Conservation (phyloP, 2,797 vertebrate species). For the Xyrichtys novacula region DNA sequence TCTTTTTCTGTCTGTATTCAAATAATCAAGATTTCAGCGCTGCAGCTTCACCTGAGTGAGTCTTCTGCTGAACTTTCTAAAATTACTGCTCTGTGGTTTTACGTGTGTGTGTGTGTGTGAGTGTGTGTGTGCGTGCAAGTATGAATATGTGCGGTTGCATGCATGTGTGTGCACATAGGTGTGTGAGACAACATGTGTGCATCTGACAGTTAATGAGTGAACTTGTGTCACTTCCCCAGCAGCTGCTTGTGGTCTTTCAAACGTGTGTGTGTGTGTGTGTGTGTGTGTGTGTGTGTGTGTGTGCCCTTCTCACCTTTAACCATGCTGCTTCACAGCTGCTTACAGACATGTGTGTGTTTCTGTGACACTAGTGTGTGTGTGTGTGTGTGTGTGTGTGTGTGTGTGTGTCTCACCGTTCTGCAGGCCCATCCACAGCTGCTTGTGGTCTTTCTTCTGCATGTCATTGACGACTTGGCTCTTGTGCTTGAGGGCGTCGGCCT, state of each 20-base stretch:
- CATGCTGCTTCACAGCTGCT: slow-evolving; percentile 22
- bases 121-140: not conserved
- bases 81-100: too few species aligned
- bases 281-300: not conserved
- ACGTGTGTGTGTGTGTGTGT: slow-evolving; percentile 1
- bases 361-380: slow-evolving; percentile 2
- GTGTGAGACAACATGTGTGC: slow-evolving; percentile 13
- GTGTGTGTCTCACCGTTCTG: slow-evolving; percentile 90
- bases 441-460: slow-evolving; percentile 99
- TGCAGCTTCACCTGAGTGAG: not conserved
- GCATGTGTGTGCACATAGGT: slow-evolving; percentile 7
- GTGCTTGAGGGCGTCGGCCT: slow-evolving; percentile 98
- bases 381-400: not conserved
- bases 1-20: too few species aligned
- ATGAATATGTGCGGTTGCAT: not conserved
- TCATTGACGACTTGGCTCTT: slow-evolving; percentile 99
- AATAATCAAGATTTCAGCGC: too few species aligned
- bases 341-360: not conserved
- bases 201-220: slow-evolving; percentile 37
- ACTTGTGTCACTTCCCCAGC: slow-evolving; percentile 82
- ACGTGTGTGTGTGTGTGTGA: not conserved
- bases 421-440: slow-evolving; percentile 99
- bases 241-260: slow-evolving; percentile 91
- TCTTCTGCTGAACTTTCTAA: not conserved
- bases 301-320: slow-evolving; percentile 25